Evolutionary conservation across 2,113 vertebrate genomes (phyloP).

Genomic region (Aphelocoma coerulescens): DNA sequence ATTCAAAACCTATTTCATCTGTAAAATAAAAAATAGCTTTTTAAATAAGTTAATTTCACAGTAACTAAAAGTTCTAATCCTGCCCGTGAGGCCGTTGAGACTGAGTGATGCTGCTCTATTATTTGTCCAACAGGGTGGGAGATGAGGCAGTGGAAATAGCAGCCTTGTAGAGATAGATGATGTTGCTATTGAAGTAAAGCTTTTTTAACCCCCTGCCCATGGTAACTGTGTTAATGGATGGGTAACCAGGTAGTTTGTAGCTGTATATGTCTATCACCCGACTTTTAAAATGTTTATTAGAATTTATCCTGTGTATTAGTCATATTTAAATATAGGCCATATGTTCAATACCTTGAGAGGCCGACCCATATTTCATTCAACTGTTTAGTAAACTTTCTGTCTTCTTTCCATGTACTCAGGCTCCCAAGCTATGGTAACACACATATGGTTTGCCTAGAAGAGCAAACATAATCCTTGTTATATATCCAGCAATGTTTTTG

Average conservation of each 20-base stretch:
- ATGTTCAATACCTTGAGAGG: neutral
- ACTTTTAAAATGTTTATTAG: slow-evolving; percentile 12
- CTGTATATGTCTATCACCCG: neutral
- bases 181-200: neutral
- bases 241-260: neutral
- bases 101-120: neutral
- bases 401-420: neutral
- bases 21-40: neutral
- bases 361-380: slow-evolving; percentile 26
- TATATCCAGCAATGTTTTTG: neutral
- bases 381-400: slow-evolving; percentile 20
- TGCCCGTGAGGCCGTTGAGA: neutral
- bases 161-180: neutral
- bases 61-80: neutral
- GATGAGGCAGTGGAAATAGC: neutral
- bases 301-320: neutral
- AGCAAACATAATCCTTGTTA: neutral
- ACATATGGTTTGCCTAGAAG: neutral
- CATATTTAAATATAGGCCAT: slow-evolving; percentile 17
- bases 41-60: neutral
- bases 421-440: neutral
- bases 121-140: neutral
- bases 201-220: neutral
- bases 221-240: neutral
- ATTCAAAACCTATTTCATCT: neutral